Conservation (phyloP, 2,113 vertebrate species). For the Alces alces region DNA sequence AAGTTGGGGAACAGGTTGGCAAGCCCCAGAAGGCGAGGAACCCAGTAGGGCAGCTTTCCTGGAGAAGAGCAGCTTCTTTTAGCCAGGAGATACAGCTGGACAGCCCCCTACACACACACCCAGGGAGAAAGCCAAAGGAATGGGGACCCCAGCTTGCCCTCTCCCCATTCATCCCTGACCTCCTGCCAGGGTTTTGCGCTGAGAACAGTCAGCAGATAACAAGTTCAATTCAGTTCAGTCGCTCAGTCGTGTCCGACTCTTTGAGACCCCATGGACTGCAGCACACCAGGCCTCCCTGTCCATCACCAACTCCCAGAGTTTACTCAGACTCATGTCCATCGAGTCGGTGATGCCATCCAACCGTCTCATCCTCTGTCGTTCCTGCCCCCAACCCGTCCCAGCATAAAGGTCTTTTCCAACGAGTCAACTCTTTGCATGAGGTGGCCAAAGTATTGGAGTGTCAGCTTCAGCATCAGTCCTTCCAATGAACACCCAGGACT, state of each 20-base stretch:
- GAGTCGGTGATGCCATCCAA: neutral
- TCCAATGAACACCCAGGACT: neutral
- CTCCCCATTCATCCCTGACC: neutral
- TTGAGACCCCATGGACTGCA: neutral
- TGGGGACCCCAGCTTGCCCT: accelerated
- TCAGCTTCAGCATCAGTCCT: neutral
- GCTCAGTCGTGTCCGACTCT: accelerated
- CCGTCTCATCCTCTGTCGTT: neutral
- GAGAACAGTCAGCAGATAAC: neutral
- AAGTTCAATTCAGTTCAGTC: neutral
- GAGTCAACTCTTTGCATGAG: neutral
- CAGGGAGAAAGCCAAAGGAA: neutral
- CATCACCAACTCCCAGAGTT: neutral
- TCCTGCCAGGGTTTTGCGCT: neutral
- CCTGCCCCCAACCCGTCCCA: neutral
- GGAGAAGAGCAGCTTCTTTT: neutral
- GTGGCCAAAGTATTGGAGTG: neutral
- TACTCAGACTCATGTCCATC: neutral
- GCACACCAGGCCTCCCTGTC: neutral
- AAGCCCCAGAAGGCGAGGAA: neutral
- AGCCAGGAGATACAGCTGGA: too few relatives aligned
- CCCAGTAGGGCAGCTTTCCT: neutral
- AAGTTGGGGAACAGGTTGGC: neutral
- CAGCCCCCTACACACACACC: neutral
- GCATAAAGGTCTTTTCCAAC: neutral